Evolutionary conservation across 2,888 invertebrate species (phyloP).

Genomic region (Rhogogaster chlorosoma): DNA sequence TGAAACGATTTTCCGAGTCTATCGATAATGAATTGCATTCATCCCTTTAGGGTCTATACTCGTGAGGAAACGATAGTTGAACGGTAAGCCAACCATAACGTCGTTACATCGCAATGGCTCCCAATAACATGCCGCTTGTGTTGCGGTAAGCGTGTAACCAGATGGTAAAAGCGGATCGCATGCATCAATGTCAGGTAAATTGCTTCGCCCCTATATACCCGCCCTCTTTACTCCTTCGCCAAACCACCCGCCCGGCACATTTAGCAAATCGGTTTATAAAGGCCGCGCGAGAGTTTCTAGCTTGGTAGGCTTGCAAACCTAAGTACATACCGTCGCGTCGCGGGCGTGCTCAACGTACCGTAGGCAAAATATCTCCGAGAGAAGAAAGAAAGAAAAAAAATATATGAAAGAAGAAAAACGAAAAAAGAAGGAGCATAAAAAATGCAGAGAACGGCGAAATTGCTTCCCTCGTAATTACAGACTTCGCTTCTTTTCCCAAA

Average conservation of each 20-base stretch:
- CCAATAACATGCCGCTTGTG: slow-evolving; percentile 61
- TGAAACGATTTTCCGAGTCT: neutral
- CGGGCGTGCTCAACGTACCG: slow-evolving; percentile 29
- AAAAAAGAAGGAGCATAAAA: neutral
- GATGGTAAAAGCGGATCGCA: slow-evolving; percentile 62
- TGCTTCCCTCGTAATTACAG: slow-evolving; percentile 40
- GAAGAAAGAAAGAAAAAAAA: neutral
- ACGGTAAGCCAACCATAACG: slow-evolving; percentile 54
- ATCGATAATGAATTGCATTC: neutral
- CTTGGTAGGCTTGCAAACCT: slow-evolving; percentile 8
- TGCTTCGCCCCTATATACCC: slow-evolving; percentile 53
- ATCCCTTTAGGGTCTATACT: neutral
- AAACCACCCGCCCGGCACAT: slow-evolving; percentile 42
- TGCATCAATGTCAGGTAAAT: slow-evolving; percentile 65
- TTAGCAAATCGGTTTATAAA: slow-evolving; percentile 53
- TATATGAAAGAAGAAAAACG: neutral
- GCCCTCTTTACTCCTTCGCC: neutral
- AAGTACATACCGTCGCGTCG: neutral
- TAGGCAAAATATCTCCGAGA: slow-evolving; percentile 7
- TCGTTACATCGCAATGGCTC: slow-evolving; percentile 64
- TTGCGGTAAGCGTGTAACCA: slow-evolving; percentile 59
- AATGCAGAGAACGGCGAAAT: slow-evolving; percentile 8
- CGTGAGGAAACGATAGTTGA: slow-evolving; percentile 7
- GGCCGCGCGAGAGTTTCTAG: slow-evolving; percentile 26
- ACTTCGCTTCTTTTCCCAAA: neutral